Base-by-base conservation (phyloP, 2,888 invertebrate species). In the Hipparchia sbordonii region DNA sequence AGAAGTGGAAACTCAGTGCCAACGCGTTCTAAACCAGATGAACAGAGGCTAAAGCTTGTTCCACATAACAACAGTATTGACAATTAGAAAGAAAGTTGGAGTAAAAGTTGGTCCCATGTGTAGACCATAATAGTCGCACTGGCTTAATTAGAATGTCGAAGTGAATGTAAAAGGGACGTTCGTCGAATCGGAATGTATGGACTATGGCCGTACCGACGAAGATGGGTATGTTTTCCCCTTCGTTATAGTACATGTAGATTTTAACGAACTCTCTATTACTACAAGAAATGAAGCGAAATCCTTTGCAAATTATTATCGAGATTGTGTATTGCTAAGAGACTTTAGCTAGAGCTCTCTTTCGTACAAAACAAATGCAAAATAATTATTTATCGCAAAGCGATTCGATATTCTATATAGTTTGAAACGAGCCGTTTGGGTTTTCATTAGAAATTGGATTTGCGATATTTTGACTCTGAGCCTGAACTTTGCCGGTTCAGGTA, bases 121-220 rank as follows among this genome's bases (percentile, higher is more conserved):
- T 57, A 57, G 57, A 57, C 13, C 57, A 8, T 23, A 46, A 66
- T 56, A 66, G 57, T 45, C 56, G 59, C 73, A 68, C 13, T 57
- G 23, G 65, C 66, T 73, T 75, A 75, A 75, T 75, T 75, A 75
- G 71, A 75, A 75, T 73, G 75, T 75, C 71, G 59, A 61, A 62
- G 73, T 68, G 73, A 73, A 72, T 73, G 74, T 71, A 52, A 54
- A 65, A 52, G 74, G 60, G 13, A 72, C 72, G 74, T 67, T 57
- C 9, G 60, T 67, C 56, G 74, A 74, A 74, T 74, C 56, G 67
- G 67, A 68, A 74, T 72, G 74, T 70, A 68, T 70, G 61, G 23
- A 5, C 54, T 54, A 54, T 13, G 39, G 39, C 54, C 10, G 7
- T 57, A 67, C 51, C 12, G 65, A 65, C 65, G 51, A 65, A 52